Evolutionary conservation across 2,113 vertebrate species (phyloP), one percentile per base, ranked within the genome.

Genomic region (Corythaixoides concolor): DNA sequence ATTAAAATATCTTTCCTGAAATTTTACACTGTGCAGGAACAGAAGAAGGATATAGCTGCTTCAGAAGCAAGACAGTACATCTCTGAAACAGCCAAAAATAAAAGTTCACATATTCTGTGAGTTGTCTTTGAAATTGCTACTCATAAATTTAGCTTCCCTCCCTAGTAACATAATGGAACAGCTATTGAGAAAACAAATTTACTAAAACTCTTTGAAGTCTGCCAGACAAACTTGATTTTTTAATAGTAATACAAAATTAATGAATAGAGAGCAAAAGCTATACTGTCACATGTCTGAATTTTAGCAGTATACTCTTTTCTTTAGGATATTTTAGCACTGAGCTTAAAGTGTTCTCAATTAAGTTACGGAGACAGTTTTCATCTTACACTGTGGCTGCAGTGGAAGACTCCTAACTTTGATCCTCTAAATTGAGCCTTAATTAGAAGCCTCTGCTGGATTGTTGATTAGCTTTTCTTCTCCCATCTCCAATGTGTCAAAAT

Each of bases 91-190:
- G 60, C 26, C 52, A 67, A 90, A 95, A 85, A 90, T 5, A 79
- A 67, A 81, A 77, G 39, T 75, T 96, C 35, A 41, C 72, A 72
- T 91, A 77, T 93, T 78, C 68, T 49, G 23, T 37, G 68, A 84
- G 56, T 60, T 86, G 27, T 72, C 56, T 89, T 92, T 84, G 64
- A 94, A 96, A 96, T 75, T 92, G 64, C 43, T 70, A 41, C 39
- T 93, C 90, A 87, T 91, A 94, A 94, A 95, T 97, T 93, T 72
- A 95, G 66, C 91, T 96, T 76, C 58, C 45, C 32, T 90, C 52
- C 68, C 73, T 75, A 66, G 94, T 73, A 96, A 76, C 37, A 79
- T 79, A 95, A 93, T 76, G 53, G 56, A 94, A 68, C 24, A 82
- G 60, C 45, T 94, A 87, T 62, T 76, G 83, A 91, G 73, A 93